Conservation (phyloP, 1,140 invertebrate species). For the Xylocopa sonorina region DNA sequence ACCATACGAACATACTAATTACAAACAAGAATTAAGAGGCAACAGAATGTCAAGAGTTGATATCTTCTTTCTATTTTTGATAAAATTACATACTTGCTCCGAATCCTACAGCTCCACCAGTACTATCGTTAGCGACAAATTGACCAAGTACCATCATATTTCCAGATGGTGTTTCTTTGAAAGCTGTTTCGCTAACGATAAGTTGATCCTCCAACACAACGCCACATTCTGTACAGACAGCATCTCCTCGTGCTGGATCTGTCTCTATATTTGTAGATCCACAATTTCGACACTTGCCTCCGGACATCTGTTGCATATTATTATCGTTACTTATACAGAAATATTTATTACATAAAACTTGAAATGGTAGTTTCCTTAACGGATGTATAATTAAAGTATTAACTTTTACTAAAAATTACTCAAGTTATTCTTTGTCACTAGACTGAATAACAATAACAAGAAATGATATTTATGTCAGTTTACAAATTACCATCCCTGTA, state of each 20-base stretch:
- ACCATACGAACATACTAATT: slow-evolving; percentile 22
- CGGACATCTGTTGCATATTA: slow-evolving; percentile 78
- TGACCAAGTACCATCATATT: slow-evolving; percentile 94
- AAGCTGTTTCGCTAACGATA: slow-evolving; percentile 98
- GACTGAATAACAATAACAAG: background rate
- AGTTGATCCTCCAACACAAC: slow-evolving; percentile 97
- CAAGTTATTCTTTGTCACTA: background rate
- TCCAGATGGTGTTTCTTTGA: slow-evolving; percentile 95
- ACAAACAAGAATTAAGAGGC: background rate
- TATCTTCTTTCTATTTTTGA: background rate
- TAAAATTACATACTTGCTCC: slow-evolving; percentile 82
- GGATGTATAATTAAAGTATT: no score
- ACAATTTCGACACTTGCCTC: slow-evolving; percentile 93
- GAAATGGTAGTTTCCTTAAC: background rate
- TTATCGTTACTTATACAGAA: background rate
- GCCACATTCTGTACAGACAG: slow-evolving; percentile 97
- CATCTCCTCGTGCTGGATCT: slow-evolving; percentile 95
- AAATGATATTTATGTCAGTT: background rate
- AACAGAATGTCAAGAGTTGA: background rate
- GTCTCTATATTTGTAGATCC: slow-evolving; percentile 97
- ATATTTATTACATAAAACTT: slow-evolving; percentile 2
- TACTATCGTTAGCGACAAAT: slow-evolving; percentile 94
- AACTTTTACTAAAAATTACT: background rate
- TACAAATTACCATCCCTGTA: slow-evolving; percentile 2
- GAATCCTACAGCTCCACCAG: slow-evolving; percentile 90